These are phyloP conservation scores for Dromaius novaehollandiae DNA, from an alignment of 2,113 vertebrate genomes.

Conservation along the genomic window DNA sequence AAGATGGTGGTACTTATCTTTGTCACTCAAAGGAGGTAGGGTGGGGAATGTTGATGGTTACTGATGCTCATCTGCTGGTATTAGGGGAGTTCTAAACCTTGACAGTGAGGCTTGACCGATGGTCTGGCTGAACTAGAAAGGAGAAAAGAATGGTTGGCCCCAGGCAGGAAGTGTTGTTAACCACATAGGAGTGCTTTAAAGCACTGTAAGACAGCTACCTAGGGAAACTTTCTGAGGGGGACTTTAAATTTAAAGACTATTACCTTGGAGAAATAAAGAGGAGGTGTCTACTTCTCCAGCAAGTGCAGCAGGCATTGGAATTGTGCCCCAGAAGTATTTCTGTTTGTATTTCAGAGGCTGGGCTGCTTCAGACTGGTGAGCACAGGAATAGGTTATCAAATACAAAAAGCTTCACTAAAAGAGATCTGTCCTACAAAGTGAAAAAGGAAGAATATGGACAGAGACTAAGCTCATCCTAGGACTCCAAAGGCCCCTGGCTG, in stretches of 20 bases:
- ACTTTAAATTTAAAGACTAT: not conserved
- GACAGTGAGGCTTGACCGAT: not conserved
- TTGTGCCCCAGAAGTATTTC: not conserved
- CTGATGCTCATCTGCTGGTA: not conserved
- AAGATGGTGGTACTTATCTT: fast-evolving
- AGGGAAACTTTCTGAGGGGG: fast-evolving
- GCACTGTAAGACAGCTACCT: not conserved
- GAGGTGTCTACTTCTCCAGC: not conserved
- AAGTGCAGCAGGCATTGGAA: not conserved
- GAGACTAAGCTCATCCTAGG: not conserved
- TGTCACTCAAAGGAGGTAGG: not conserved
- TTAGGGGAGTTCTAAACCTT: not conserved
- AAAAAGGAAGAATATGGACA: not conserved
- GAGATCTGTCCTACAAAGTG: not conserved
- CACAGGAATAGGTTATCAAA: not conserved
- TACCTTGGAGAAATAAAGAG: not conserved
- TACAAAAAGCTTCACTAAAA: not conserved
- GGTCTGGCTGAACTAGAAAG: not conserved
- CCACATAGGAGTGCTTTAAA: not conserved
- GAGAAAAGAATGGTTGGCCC: not conserved
- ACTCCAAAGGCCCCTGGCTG: not conserved
- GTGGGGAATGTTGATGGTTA: not conserved
- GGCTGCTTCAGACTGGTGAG: not conserved
- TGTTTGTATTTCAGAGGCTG: not conserved
- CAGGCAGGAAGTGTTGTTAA: too few species aligned